phyloP scores from a whole-genome alignment of 2,797 vertebrate species.

The Rhinatrema bivittatum region DNA sequence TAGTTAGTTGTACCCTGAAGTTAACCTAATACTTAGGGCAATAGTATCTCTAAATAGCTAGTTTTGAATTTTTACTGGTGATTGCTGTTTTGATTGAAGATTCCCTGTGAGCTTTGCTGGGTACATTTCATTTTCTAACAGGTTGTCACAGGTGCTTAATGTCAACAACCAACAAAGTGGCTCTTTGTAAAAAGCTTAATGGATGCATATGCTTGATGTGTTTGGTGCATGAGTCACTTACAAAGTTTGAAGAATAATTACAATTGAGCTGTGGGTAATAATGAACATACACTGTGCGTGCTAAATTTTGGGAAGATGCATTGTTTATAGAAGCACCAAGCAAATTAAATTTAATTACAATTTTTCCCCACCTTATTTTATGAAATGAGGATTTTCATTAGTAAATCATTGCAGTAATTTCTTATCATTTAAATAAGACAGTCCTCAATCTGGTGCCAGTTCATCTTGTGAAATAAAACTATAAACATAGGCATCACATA shows the following conservation, averaged over 20 bases:
- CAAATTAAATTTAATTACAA: conserved; percentile 19
- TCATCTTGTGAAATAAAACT: too few relatives aligned
- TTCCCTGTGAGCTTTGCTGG: conserved; percentile 7
- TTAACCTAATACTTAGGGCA: not conserved
- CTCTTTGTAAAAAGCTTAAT: conserved; percentile 18
- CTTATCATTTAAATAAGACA: too few relatives aligned
- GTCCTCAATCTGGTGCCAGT: too few relatives aligned
- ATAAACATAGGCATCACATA: too few relatives aligned
- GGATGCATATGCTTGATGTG: conserved; percentile 15
- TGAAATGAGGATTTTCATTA: too few relatives aligned
- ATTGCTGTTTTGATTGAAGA: conserved; percentile 10
- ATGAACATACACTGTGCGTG: conserved; percentile 12
- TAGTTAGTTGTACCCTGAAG: conserved; percentile 4
- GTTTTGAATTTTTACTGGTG: conserved; percentile 8
- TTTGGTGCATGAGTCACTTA: conserved; percentile 6
- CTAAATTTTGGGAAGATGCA: conserved; percentile 12
- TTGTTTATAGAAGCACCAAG: conserved; percentile 9
- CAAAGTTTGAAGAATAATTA: conserved; percentile 21
- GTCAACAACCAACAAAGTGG: conserved; percentile 14
- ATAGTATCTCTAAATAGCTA: not conserved
- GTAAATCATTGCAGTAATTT: too few relatives aligned
- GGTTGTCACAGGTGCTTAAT: conserved; percentile 16
- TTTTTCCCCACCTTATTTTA: not conserved
- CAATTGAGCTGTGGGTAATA: conserved; percentile 4
- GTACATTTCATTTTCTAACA: conserved; percentile 26